Evolutionary conservation across 2,888 invertebrate genomes (phyloP), one percentile per base, ranked within the genome.

Genomic region (Sturmia bella): DNA sequence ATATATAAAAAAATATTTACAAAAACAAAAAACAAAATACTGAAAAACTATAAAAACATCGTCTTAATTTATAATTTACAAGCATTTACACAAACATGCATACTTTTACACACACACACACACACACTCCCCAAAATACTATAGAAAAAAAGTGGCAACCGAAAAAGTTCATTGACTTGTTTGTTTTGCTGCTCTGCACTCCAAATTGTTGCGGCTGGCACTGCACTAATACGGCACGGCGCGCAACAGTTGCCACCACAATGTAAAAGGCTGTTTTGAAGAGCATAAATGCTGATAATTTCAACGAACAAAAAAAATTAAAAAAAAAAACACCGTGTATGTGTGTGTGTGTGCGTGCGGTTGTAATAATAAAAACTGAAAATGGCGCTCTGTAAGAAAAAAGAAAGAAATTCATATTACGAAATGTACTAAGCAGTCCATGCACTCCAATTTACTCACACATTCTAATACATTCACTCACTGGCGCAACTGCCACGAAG

Each of bases 141-240:
- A 13, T 24, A 19, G 13, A 43, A 57, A 77, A 77, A 82, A 82
- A 75, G 78, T 82, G 70, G 70, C 78, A 78, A 74, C 74, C 78
- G 64, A 78, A 82, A 82, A 82, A 82, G 82, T 82, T 82, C 82
- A 82, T 78, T 82, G 82, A 78, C 82, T 78, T 75, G 24, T 78
- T 78, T 75, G 24, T 63, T 74, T 64, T 24, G 32, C 19, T 50
- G 68, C 66, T 63, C 76, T 56, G 61, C 63, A 73, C 54, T 52
- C 43, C 56, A 59, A 73, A 57, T 72, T 56, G 41, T 72, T 68
- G 45, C 52, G 37, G 45, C 66, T 75, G 50, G 39, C 63, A 78
- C 48, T 82, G 82, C 78, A 78, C 59, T 70, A 54, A 75, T 61
- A 70, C 73, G 82, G 77, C 78, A 82, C 82, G 78, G 82, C 66